Conservation (phyloP, 2,888 invertebrate species). For the Drosophila mettleri region DNA sequence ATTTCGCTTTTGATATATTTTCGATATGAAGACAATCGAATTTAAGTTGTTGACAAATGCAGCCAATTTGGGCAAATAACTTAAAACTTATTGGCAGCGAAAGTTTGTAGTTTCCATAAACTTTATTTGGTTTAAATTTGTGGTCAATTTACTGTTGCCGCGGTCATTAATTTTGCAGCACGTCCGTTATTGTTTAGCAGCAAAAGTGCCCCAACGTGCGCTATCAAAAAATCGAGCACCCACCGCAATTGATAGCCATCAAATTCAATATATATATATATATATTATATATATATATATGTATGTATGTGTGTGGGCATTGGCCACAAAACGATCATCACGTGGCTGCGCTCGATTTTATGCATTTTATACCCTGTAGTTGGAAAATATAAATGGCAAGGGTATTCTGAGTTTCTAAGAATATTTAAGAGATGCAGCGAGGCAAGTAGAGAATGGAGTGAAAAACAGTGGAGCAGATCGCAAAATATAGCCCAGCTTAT, state of each 20-base stretch:
- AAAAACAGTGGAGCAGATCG: not conserved
- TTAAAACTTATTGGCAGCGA: conserved; percentile 8
- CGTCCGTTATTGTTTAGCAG: conserved; percentile 13
- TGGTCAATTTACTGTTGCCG: conserved; percentile 40
- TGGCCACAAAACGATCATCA: conserved; percentile 36
- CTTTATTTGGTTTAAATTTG: conserved; percentile 9
- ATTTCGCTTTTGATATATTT: conserved; percentile 5
- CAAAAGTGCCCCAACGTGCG: conserved; percentile 28
- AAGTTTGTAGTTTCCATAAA: conserved; percentile 12
- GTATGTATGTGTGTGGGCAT: conserved; percentile 19
- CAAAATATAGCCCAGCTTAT: not conserved
- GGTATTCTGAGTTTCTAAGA: not conserved
- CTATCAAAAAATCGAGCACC: conserved; percentile 47
- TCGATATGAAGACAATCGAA: not conserved
- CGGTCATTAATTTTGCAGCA: conserved; percentile 22
- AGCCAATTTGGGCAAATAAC: too few relatives aligned
- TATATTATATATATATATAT: too few relatives aligned
- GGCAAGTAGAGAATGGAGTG: too few relatives aligned
- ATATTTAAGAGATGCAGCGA: too few relatives aligned
- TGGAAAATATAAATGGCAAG: too few relatives aligned
- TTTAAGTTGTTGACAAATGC: conserved; percentile 19
- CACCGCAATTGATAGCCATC: conserved; percentile 35
- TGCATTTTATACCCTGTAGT: conserved; percentile 9
- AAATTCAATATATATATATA: conserved; percentile 64
- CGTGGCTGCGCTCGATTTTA: conserved; percentile 24